These are phyloP conservation scores for Oligia latruncula DNA, from an alignment of 2,888 invertebrate genomes.

Conservation along the genomic window DNA sequence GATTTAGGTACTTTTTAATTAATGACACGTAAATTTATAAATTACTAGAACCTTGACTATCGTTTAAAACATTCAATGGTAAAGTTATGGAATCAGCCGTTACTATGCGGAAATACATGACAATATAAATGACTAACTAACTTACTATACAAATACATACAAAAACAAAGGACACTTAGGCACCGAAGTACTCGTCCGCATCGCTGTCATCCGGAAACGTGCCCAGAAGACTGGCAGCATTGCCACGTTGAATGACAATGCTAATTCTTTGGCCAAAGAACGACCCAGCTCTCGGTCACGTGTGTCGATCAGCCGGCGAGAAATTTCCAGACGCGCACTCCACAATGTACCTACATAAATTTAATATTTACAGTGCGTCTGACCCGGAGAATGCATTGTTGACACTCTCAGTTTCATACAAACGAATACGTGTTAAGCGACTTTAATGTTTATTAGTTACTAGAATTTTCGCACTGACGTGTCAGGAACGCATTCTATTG, in stretches of 20 bases:
- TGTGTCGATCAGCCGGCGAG: no score
- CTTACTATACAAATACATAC: background rate
- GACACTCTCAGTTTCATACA: no score
- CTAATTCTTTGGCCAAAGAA: background rate
- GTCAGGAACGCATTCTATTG: no score
- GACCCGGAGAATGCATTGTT: no score
- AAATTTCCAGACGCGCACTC: no score
- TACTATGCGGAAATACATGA: background rate
- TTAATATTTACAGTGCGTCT: no score
- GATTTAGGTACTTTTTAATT: background rate
- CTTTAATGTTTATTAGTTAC: no score
- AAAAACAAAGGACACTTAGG: background rate
- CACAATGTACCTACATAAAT: no score
- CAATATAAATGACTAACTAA: background rate
- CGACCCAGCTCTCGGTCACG: no score
- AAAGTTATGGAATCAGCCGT: background rate
- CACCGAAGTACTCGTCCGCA: background rate
- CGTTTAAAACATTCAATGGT: background rate
- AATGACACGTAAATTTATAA: no score
- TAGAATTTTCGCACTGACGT: no score
- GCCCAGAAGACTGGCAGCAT: background rate
- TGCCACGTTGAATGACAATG: background rate
- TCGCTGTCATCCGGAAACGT: background rate
- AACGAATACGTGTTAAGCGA: no score
- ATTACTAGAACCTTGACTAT: background rate